These are phyloP conservation scores for Mizuhopecten yessoensis DNA, from an alignment of 1,140 invertebrate species.

Conservation along the genomic window DNA sequence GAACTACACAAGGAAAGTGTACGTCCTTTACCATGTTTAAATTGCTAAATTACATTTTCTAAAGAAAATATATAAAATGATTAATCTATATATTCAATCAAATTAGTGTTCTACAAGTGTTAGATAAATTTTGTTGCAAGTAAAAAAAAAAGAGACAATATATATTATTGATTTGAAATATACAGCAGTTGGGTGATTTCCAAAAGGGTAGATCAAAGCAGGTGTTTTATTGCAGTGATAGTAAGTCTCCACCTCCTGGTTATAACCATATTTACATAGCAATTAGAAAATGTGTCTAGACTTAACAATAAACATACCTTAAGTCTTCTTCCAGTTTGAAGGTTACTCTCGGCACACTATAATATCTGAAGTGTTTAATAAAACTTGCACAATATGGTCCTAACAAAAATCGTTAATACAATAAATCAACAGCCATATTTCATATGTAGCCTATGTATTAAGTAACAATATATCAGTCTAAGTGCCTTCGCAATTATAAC, in stretches of 20 bases:
- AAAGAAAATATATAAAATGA: no score
- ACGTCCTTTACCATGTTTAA: no score
- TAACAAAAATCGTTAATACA: not conserved
- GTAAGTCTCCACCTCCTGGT: not conserved
- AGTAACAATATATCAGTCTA: not conserved
- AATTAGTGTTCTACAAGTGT: no score
- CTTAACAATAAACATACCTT: not conserved
- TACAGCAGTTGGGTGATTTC: not conserved
- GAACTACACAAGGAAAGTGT: no score
- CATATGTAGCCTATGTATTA: not conserved
- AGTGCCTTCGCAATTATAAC: no score
- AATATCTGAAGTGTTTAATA: constrained; percentile 17
- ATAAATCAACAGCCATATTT: not conserved
- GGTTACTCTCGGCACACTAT: not conserved
- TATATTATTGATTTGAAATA: not conserved
- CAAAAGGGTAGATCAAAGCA: not conserved
- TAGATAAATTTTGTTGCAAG: not conserved
- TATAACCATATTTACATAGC: constrained; percentile 10
- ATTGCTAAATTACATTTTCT: no score
- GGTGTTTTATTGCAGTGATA: not conserved
- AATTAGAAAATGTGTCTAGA: not conserved
- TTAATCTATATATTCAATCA: no score
- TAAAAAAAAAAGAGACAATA: not conserved
- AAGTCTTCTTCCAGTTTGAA: constrained; percentile 1
- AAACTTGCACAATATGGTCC: not conserved